These are phyloP conservation scores for Cephonodes hylas DNA, from an alignment of 2,888 invertebrate genomes.

Conservation along the genomic window DNA sequence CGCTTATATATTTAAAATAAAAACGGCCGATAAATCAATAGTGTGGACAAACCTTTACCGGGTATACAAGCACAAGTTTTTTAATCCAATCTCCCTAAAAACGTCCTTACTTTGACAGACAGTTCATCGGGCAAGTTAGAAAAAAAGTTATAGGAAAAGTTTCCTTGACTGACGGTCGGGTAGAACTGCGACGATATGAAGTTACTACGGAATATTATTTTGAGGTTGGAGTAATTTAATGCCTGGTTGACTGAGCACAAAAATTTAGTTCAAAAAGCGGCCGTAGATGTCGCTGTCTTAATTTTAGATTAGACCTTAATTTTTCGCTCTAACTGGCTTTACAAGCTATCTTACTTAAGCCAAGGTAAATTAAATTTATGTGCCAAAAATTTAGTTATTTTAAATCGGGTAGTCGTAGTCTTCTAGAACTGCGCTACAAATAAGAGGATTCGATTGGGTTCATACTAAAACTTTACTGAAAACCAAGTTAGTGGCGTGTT, in stretches of 20 bases:
- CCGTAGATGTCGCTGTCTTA: neutral
- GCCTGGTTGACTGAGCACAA: neutral
- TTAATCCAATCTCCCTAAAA: slow-evolving; percentile 5
- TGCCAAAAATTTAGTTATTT: neutral
- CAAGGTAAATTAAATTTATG: neutral
- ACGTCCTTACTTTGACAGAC: neutral
- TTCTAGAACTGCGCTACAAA: no score
- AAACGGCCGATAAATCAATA: neutral
- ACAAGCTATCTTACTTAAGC: no score
- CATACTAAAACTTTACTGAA: no score
- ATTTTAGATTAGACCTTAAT: neutral
- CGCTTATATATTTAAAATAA: no score
- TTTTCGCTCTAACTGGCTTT: neutral
- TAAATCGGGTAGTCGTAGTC: no score
- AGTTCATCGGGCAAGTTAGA: neutral
- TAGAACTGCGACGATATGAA: neutral
- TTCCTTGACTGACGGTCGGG: neutral
- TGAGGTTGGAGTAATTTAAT: neutral
- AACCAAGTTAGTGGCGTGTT: no score
- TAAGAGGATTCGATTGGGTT: no score
- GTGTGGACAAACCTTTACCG: neutral
- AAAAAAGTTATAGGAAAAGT: neutral
- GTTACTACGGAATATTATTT: neutral
- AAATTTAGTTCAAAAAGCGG: neutral
- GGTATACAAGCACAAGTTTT: neutral